phyloP scores from a whole-genome alignment of 2,113 vertebrate genomes.

The Buteo buteo region DNA sequence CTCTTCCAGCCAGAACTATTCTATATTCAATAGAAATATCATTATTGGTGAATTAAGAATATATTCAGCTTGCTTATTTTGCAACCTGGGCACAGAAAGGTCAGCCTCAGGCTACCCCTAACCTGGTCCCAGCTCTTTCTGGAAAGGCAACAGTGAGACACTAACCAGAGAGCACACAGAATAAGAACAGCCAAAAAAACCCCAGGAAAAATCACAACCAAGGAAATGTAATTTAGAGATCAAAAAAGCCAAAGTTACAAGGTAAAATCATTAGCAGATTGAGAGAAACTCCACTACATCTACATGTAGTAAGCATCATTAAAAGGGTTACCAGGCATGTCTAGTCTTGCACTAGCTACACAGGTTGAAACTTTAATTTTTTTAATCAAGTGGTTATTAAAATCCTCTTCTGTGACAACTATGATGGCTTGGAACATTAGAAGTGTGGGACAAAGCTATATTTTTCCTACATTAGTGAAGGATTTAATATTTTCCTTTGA shows the following conservation, averaged over 20 bases:
- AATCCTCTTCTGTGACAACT: neutral
- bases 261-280: slow-evolving; percentile 17
- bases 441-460: neutral
- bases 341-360: neutral
- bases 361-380: neutral
- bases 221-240: neutral
- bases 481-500: slow-evolving; percentile 2
- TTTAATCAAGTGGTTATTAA: slow-evolving; percentile 17
- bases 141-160: neutral
- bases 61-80: neutral
- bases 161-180: neutral
- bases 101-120: neutral
- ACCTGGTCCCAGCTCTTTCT: neutral
- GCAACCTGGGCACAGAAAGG: neutral
- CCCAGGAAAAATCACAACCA: neutral
- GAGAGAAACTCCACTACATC: neutral
- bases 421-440: neutral
- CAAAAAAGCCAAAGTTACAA: neutral
- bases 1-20: neutral
- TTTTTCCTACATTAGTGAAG: slow-evolving; percentile 23
- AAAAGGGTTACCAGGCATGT: slow-evolving; percentile 10
- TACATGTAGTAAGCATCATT: slow-evolving; percentile 19
- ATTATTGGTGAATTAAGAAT: neutral
- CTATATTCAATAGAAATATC: neutral
- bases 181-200: neutral